phyloP scores from a whole-genome alignment of 2,113 vertebrate species.

The Mixornis gularis region DNA sequence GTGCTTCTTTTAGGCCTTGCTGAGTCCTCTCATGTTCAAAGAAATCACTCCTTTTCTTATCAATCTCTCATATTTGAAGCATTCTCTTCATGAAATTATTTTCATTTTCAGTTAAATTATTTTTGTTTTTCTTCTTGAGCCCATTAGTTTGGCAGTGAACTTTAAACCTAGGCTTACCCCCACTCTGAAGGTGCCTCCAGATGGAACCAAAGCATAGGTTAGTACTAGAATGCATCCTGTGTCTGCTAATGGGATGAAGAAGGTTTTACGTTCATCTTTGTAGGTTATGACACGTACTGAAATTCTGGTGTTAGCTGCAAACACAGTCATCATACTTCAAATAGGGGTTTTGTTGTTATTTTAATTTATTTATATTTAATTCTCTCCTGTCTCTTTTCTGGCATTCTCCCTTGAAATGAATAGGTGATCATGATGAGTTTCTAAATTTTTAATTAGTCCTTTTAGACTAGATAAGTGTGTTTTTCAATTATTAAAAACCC shows the following conservation, averaged over 20 bases:
- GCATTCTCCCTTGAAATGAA: not conserved
- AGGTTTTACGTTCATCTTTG: not conserved
- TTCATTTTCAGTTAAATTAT: not conserved
- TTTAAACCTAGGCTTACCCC: not conserved
- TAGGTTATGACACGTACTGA: not conserved
- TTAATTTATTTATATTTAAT: conserved; percentile 25
- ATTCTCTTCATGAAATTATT: not conserved
- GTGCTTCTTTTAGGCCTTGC: not conserved
- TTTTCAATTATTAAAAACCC: conserved; percentile 17
- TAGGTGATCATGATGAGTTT: conserved; percentile 5
- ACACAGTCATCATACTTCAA: not conserved
- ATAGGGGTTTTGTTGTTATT: not conserved
- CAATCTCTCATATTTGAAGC: not conserved
- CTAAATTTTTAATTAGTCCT: conserved; percentile 40
- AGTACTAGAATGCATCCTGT: not conserved
- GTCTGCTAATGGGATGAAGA: not conserved
- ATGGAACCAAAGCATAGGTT: not conserved
- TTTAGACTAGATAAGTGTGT: not conserved
- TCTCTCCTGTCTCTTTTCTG: not conserved
- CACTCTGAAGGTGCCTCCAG: not conserved
- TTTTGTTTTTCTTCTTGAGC: not conserved
- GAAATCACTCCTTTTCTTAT: not conserved
- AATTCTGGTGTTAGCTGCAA: not conserved
- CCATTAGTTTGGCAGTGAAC: not conserved
- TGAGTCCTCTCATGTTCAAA: not conserved